These are phyloP conservation scores for Philereme vetulata DNA, from an alignment of 2,888 invertebrate genomes.

Conservation along the genomic window DNA sequence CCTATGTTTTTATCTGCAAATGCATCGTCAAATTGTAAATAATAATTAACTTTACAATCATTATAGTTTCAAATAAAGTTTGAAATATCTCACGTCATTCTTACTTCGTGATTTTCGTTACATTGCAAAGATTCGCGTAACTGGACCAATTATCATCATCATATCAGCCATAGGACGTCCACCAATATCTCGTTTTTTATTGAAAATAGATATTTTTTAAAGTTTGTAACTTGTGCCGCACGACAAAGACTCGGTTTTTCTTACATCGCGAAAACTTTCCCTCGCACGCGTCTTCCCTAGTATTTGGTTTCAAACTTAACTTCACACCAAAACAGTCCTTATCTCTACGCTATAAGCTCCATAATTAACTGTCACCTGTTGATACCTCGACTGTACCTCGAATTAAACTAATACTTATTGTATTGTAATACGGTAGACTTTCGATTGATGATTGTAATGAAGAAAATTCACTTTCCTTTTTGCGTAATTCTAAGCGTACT, in stretches of 20 bases:
- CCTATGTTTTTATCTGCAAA: too few relatives aligned
- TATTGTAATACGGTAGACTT: conserved; percentile 17
- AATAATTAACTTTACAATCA: too few relatives aligned
- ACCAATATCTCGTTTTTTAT: too few relatives aligned
- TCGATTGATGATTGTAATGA: conserved; percentile 4
- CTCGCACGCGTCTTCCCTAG: conserved; percentile 49
- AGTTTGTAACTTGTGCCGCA: conserved; percentile 38
- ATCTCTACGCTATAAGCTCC: conserved; percentile 14
- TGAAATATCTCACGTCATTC: too few relatives aligned
- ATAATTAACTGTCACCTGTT: conserved; percentile 28
- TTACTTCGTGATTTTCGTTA: too few relatives aligned
- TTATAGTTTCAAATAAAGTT: too few relatives aligned
- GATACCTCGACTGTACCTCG: conserved; percentile 3
- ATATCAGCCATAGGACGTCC: too few relatives aligned
- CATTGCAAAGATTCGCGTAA: too few relatives aligned
- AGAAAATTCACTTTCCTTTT: conserved; percentile 19
- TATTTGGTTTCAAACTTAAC: conserved; percentile 28
- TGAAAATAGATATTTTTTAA: not conserved
- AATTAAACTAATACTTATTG: conserved; percentile 11
- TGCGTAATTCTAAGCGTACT: conserved; percentile 22
- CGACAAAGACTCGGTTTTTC: conserved; percentile 51
- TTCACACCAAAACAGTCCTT: conserved; percentile 15
- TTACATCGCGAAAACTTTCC: conserved; percentile 54
- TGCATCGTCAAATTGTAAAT: too few relatives aligned
- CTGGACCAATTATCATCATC: too few relatives aligned